Evolutionary conservation across 2,797 vertebrate species (phyloP).

Genomic region (Rhodeus uyekii): DNA sequence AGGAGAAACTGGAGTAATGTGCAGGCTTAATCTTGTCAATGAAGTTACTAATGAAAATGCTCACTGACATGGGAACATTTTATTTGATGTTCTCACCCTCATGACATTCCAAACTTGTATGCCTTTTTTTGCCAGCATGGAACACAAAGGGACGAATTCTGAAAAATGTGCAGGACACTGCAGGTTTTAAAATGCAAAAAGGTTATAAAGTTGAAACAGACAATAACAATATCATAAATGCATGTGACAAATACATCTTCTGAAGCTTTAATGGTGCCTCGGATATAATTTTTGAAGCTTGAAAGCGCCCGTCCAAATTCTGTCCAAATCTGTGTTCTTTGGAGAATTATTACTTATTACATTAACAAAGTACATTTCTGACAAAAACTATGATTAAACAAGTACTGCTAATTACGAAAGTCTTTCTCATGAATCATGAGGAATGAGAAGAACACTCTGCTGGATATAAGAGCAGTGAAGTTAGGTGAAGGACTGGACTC

Average conservation of each 20-base stretch:
- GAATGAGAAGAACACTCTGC: constrained; percentile 10
- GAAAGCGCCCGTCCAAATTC: no score
- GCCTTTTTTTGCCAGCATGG: neutral
- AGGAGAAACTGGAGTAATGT: constrained; percentile 4
- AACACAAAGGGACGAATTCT: neutral
- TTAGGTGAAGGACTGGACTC: neutral
- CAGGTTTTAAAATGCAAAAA: neutral
- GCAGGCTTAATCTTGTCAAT: neutral
- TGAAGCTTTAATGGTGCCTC: neutral
- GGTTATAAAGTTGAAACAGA: neutral
- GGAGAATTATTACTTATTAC: no score
- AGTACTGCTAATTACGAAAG: neutral
- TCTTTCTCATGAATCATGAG: constrained; percentile 23
- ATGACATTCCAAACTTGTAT: neutral
- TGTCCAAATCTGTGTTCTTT: no score
- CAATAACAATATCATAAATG: neutral
- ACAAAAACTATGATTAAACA: neutral
- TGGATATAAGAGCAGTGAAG: constrained; percentile 38
- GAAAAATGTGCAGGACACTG: neutral
- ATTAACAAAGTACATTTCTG: neutral
- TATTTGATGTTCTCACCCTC: neutral
- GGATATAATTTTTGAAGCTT: no score
- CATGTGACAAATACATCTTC: neutral
- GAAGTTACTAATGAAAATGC: neutral
- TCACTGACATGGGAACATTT: neutral